These are phyloP conservation scores for Pempheris klunzingeri DNA, from an alignment of 2,797 vertebrate genomes.

Conservation along the genomic window DNA sequence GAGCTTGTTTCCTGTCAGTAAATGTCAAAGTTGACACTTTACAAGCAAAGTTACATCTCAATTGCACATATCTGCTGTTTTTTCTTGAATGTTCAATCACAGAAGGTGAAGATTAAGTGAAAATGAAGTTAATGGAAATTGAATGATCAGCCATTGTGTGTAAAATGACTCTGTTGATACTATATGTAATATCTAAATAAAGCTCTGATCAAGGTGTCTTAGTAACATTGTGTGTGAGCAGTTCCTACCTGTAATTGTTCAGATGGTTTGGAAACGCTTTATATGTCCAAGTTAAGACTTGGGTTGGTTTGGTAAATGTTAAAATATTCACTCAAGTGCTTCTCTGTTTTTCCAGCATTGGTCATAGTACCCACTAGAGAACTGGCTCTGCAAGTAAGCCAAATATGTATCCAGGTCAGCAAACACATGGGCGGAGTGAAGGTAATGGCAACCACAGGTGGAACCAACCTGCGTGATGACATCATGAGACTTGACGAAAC, in stretches of 20 bases:
- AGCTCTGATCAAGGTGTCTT: neutral
- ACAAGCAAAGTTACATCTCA: neutral
- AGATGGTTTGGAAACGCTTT: neutral
- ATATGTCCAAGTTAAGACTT: neutral
- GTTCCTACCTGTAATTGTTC: neutral
- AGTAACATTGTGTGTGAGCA: neutral
- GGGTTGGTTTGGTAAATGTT: neutral
- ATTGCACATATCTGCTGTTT: neutral
- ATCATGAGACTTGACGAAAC: slow-evolving; percentile 99
- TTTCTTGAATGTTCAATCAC: too few species aligned
- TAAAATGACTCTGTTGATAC: neutral
- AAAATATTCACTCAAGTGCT: too few species aligned
- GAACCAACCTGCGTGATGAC: slow-evolving; percentile 98
- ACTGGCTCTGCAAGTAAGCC: slow-evolving; percentile 99
- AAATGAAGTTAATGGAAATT: neutral
- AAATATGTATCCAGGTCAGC: slow-evolving; percentile 99
- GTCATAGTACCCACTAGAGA: slow-evolving; percentile 99
- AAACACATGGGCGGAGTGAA: slow-evolving; percentile 99
- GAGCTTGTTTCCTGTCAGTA: slow-evolving; percentile 10
- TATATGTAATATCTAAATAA: neutral
- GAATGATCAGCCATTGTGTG: neutral
- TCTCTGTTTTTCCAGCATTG: slow-evolving; percentile 86
- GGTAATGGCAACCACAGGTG: slow-evolving; percentile 99
- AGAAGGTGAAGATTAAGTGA: neutral
- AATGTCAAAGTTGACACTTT: neutral